These are phyloP conservation scores for Scaptodrosophila lebanonensis DNA, from an alignment of 1,140 invertebrate genomes.

Conservation along the genomic window DNA sequence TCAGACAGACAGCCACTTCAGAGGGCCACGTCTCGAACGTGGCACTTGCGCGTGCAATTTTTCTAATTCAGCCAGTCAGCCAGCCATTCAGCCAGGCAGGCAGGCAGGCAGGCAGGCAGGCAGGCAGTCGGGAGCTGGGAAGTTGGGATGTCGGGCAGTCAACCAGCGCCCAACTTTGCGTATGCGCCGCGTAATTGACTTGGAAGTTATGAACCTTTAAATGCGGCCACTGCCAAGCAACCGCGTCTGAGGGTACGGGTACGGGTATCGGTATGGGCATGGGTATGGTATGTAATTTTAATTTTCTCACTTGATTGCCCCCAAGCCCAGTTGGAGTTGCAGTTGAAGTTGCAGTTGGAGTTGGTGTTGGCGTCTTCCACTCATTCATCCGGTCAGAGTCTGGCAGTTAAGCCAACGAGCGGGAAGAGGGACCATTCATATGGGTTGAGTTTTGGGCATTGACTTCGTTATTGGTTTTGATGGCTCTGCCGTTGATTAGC, in stretches of 20 bases:
- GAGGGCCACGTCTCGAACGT: constrained; percentile 33
- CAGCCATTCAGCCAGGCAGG: no score
- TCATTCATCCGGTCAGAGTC: constrained; percentile 1
- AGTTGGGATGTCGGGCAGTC: no score
- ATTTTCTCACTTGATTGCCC: constrained; percentile 74
- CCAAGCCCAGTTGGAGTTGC: constrained; percentile 2
- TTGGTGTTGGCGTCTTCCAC: background rate
- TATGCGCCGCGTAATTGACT: constrained; percentile 67
- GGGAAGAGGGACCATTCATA: constrained; percentile 7
- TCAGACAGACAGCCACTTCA: constrained; percentile 32
- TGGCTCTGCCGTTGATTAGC: constrained; percentile 32
- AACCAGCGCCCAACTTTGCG: constrained; percentile 25
- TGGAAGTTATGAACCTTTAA: constrained; percentile 75
- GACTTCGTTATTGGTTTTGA: constrained; percentile 22
- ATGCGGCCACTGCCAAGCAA: constrained; percentile 48
- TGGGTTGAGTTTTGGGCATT: constrained; percentile 9
- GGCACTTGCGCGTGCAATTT: constrained; percentile 61
- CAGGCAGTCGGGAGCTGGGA: no score
- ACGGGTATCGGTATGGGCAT: no score
- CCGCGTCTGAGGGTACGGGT: no score
- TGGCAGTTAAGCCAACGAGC: constrained; percentile 37
- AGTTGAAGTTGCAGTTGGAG: constrained; percentile 6
- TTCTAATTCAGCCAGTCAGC: background rate
- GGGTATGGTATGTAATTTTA: constrained; percentile 61
- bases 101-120: background rate